These are phyloP conservation scores for Hippocampus mohnikei DNA, from an alignment of 2,113 vertebrate genomes.

Conservation along the genomic window DNA sequence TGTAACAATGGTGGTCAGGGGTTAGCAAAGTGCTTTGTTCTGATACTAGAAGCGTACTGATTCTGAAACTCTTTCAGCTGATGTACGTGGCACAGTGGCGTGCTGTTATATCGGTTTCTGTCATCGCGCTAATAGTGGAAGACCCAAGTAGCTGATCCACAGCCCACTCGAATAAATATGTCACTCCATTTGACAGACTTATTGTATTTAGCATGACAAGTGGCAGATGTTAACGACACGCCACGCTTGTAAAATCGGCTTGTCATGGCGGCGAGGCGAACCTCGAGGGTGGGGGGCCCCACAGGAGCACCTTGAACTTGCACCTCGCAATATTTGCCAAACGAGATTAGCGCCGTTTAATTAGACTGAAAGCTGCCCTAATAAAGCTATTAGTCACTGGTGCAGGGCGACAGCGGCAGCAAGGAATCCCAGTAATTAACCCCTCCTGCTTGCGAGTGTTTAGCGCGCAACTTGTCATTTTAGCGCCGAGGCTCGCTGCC, in stretches of 20 bases:
- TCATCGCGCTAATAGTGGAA: neutral
- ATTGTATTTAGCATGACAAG: slow-evolving; percentile 16
- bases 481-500: slow-evolving; percentile 29
- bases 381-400: slow-evolving; percentile 67
- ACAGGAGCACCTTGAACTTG: slow-evolving; percentile 56
- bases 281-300: slow-evolving; percentile 19
- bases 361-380: slow-evolving; percentile 62
- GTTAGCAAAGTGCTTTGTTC: neutral
- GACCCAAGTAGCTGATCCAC: neutral
- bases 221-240: neutral
- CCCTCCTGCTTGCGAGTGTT: slow-evolving; percentile 53
- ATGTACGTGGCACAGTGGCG: neutral
- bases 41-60: neutral
- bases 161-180: neutral
- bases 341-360: slow-evolving; percentile 72
- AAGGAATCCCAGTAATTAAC: slow-evolving; percentile 69
- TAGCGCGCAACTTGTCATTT: slow-evolving; percentile 44
- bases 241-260: slow-evolving; percentile 9
- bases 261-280: slow-evolving; percentile 14
- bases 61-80: neutral
- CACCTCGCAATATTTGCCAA: slow-evolving; percentile 62
- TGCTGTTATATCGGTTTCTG: neutral
- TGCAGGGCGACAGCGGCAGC: slow-evolving; percentile 48
- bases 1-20: too few relatives aligned
- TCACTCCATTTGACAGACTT: slow-evolving; percentile 11